These are phyloP conservation scores for Lytechinus pictus DNA, from an alignment of 35 echinoderm and acorn worm species.

Conservation along the genomic window DNA sequence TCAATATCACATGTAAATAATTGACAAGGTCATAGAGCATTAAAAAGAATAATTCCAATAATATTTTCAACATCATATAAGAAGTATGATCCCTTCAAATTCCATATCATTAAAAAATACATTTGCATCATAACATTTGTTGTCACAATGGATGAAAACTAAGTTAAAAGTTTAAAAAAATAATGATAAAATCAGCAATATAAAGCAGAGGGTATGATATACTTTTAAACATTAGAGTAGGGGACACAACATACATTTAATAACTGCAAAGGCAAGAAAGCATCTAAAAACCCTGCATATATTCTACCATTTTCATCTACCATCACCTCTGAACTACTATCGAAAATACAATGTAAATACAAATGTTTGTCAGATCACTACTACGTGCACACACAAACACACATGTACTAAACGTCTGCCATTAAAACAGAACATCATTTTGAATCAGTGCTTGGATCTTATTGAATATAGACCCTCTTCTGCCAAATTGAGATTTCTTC, in stretches of 20 bases:
- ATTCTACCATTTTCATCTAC: neutral
- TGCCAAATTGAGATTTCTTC: neutral
- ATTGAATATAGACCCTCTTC: neutral
- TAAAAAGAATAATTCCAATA: no score
- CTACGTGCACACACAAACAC: neutral
- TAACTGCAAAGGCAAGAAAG: conserved; percentile 9
- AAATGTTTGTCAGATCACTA: neutral
- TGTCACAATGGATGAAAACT: neutral
- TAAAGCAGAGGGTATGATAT: neutral
- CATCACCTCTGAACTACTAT: neutral
- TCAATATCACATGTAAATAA: no score
- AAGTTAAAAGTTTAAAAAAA: neutral
- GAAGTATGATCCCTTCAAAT: neutral
- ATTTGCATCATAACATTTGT: neutral
- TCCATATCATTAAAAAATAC: neutral
- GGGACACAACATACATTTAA: neutral
- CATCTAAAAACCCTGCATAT: neutral
- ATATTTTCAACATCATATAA: no score
- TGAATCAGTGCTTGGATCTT: neutral
- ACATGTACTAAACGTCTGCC: neutral
- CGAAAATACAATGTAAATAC: neutral
- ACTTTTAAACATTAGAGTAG: neutral
- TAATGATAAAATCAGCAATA: neutral
- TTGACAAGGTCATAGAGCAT: no score
- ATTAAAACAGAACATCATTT: neutral